Conservation (phyloP, 2,797 vertebrate species). For the Myoxocephalus aenaeus region DNA sequence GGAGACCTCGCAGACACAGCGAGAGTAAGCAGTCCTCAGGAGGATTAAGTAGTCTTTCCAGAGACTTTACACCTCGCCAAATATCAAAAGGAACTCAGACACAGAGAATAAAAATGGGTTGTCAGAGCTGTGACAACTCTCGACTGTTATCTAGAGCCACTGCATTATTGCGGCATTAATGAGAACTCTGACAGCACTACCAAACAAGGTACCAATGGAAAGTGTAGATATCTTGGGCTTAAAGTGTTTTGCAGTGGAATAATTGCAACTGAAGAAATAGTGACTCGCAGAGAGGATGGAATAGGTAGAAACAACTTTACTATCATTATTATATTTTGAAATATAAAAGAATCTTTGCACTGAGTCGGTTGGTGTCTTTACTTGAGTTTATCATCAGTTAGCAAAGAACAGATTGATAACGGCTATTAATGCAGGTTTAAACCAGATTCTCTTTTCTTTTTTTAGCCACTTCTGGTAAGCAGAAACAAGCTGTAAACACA, state of each 20-base stretch:
- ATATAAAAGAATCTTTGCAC: background rate
- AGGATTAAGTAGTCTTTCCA: conserved; percentile 33
- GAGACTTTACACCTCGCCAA: conserved; percentile 31
- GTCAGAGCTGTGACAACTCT: conserved; percentile 48
- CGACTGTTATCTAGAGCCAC: conserved; percentile 50
- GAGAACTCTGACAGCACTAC: conserved; percentile 47
- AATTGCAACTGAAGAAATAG: conserved; percentile 34
- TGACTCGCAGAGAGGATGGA: background rate
- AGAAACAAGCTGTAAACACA: conserved; percentile 1
- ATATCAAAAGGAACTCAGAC: conserved; percentile 53
- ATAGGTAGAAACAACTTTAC: conserved; percentile 6
- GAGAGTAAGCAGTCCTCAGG: conserved; percentile 9
- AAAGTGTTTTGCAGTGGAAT: conserved; percentile 19
- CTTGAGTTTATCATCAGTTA: background rate
- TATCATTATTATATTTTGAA: background rate
- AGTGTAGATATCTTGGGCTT: conserved; percentile 8
- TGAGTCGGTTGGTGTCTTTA: background rate
- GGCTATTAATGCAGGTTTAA: background rate
- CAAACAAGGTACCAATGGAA: conserved; percentile 19
- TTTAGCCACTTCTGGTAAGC: background rate
- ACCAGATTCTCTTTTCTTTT: background rate
- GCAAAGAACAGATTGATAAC: background rate
- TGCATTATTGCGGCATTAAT: conserved; percentile 59
- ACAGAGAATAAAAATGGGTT: conserved; percentile 39
- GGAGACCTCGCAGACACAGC: conserved; percentile 21